phyloP scores from a whole-genome alignment of 1,140 invertebrate species.

The Drosophila pandora region DNA sequence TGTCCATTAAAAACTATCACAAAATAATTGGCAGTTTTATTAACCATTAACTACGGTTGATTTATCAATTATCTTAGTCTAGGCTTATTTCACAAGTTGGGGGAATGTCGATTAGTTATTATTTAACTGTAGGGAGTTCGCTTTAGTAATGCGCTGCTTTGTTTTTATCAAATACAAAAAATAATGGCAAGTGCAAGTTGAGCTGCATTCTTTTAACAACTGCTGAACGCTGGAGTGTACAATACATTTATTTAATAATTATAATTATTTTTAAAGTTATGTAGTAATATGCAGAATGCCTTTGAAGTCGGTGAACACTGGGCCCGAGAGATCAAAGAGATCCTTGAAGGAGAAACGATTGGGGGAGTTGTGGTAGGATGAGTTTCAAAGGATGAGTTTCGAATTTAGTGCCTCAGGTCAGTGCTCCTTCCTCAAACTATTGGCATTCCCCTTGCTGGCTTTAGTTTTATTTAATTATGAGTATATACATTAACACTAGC shows the following conservation, averaged over 20 bases:
- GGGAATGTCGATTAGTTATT: conserved; percentile 27
- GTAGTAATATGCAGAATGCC: conserved; percentile 19
- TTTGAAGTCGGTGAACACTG: conserved; percentile 38
- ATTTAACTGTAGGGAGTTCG: conserved; percentile 47
- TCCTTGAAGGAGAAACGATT: conserved; percentile 49
- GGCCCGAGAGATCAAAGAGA: conserved; percentile 53
- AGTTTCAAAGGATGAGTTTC: conserved; percentile 23
- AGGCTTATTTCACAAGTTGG: conserved; percentile 35
- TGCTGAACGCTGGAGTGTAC: conserved; percentile 28
- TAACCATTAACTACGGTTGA: conserved; percentile 55
- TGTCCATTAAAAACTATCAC: conserved; percentile 76
- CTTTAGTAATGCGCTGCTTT: conserved; percentile 30
- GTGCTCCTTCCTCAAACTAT: conserved; percentile 35
- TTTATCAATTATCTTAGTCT: conserved; percentile 33
- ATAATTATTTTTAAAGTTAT: background rate
- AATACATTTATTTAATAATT: background rate
- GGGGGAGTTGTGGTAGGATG: conserved; percentile 27
- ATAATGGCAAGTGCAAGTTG: conserved; percentile 76
- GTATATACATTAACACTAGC: conserved; percentile 60
- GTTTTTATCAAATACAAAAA: conserved; percentile 60
- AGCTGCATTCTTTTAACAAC: conserved; percentile 30
- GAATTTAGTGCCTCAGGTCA: conserved; percentile 33
- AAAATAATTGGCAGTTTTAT: conserved; percentile 82
- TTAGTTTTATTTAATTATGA: conserved; percentile 7
- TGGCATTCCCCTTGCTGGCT: conserved; percentile 48